These are phyloP conservation scores for Erinaceus europaeus DNA, from an alignment of 2,113 vertebrate species.

Conservation along the genomic window DNA sequence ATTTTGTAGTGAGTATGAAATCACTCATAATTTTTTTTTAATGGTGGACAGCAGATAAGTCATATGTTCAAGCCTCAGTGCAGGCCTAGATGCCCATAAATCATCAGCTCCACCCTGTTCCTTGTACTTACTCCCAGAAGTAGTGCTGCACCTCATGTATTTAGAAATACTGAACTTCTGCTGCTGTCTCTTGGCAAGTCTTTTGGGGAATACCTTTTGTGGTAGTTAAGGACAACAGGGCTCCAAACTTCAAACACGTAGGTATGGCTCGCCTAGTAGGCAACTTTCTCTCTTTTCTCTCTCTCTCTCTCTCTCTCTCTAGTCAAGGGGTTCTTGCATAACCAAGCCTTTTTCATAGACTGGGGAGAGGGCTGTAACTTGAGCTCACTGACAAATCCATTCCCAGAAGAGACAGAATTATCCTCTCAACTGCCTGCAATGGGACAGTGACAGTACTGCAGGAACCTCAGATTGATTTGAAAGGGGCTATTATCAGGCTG, in stretches of 20 bases:
- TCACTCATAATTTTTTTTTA: no score
- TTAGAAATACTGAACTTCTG: background rate
- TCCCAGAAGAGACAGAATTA: background rate
- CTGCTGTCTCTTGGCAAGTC: background rate
- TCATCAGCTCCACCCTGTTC: background rate
- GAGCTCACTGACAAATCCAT: no score
- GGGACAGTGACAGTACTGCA: background rate
- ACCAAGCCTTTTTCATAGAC: background rate
- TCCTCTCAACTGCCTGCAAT: background rate
- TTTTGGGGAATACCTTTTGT: background rate
- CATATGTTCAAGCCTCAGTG: no score
- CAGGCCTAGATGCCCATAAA: no score
- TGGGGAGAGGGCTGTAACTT: background rate
- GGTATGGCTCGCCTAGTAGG: accelerated
- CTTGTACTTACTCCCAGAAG: background rate
- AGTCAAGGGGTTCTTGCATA: background rate
- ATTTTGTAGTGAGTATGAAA: no score
- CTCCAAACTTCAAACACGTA: background rate
- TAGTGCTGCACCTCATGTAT: background rate
- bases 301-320: no score
- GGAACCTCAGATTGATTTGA: background rate
- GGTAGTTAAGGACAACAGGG: background rate
- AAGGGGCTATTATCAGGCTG: background rate
- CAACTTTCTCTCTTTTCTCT: no score
- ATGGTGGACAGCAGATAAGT: no score